Conservation (phyloP, 2,113 vertebrate species). For the Mystacornis crossleyi region DNA sequence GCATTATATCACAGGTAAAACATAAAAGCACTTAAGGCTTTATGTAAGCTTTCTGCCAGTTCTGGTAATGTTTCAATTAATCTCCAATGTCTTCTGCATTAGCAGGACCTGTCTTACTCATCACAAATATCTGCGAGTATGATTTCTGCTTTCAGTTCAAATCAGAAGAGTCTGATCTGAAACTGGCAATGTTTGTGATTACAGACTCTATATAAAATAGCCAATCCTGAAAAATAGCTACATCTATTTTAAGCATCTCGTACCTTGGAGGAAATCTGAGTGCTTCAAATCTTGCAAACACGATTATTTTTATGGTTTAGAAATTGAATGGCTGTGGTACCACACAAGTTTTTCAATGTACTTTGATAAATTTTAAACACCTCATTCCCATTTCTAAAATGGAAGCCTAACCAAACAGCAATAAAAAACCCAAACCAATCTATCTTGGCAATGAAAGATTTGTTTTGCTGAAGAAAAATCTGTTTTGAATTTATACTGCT, state of each 20-base stretch:
- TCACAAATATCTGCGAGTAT: fast-evolving
- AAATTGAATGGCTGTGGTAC: neutral
- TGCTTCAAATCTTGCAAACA: neutral
- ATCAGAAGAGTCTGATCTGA: neutral
- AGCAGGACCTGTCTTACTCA: neutral
- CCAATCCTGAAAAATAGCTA: neutral
- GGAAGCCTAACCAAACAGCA: neutral
- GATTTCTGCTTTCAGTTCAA: neutral
- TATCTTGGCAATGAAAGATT: neutral
- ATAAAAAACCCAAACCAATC: neutral
- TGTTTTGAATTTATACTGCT: conserved; percentile 3
- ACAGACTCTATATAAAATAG: neutral
- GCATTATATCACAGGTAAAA: neutral
- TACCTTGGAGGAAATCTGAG: neutral
- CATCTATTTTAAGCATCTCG: neutral
- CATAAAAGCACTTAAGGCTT: neutral
- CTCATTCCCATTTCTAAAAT: neutral
- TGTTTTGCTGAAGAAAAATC: neutral
- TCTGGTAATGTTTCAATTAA: neutral
- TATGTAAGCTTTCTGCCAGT: neutral
- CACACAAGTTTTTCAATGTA: neutral
- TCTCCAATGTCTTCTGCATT: neutral
- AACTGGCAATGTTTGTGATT: neutral
- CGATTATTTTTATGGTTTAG: neutral
- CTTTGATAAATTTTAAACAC: neutral